A percentile compares a stretch with the other conserved stretches of the same genome.
phyloP scores from a whole-genome alignment of 1,140 invertebrate genomes.

The Drosophila takahashii region DNA sequence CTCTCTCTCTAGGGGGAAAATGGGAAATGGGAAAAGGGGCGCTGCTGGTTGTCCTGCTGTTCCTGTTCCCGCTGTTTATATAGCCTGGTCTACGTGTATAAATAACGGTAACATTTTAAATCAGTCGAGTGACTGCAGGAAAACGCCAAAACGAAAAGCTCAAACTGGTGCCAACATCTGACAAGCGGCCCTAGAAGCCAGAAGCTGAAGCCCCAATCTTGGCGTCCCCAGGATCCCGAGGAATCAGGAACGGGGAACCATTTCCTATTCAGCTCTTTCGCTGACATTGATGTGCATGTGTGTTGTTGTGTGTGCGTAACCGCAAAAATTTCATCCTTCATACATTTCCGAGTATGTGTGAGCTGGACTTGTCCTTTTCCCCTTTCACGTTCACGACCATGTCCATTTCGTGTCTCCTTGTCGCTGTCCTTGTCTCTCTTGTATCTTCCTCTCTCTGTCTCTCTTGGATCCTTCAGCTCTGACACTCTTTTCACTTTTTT shows the following conservation, averaged over 20 bases:
- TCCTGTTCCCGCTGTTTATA: slow-evolving; percentile 61
- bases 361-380: slow-evolving; percentile 38
- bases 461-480: slow-evolving; percentile 22
- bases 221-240: slow-evolving; percentile 21
- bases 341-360: slow-evolving; percentile 49
- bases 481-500: slow-evolving; percentile 44
- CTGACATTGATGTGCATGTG: slow-evolving; percentile 74
- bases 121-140: slow-evolving; percentile 80
- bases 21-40: slow-evolving; percentile 3
- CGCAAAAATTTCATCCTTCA: slow-evolving; percentile 76
- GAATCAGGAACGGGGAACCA: slow-evolving; percentile 54
- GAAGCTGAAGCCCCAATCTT: slow-evolving; percentile 25
- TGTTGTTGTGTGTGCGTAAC: slow-evolving; percentile 42
- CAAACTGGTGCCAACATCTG: slow-evolving; percentile 70
- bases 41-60: slow-evolving; percentile 16
- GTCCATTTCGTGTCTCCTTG: slow-evolving; percentile 36
- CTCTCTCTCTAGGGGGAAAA: slow-evolving; percentile 10
- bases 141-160: slow-evolving; percentile 72
- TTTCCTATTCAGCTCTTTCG: slow-evolving; percentile 52
- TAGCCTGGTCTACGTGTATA: slow-evolving; percentile 76
- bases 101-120: slow-evolving; percentile 83
- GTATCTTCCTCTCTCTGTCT: background rate
- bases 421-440: background rate
- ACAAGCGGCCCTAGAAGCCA: slow-evolving; percentile 42
- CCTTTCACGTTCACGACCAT: slow-evolving; percentile 42